Conservation (phyloP, 2,113 vertebrate genomes). For the Psophia crepitans region DNA sequence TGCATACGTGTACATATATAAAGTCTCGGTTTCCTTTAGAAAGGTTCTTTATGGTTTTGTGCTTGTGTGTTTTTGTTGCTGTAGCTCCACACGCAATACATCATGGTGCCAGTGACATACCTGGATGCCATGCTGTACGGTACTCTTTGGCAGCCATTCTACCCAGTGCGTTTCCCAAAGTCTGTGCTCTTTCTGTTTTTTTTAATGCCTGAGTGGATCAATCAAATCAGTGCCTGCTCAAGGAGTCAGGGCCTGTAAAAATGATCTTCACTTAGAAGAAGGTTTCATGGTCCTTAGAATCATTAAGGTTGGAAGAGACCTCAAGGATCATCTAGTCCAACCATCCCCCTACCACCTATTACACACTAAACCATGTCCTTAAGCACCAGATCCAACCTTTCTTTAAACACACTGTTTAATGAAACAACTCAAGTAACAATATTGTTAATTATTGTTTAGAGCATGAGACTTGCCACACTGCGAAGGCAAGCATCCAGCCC, state of each 20-base stretch:
- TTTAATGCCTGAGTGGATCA: neutral
- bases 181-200: neutral
- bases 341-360: too few species aligned
- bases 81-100: neutral
- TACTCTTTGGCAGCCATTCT: neutral
- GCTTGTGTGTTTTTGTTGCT: neutral
- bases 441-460: neutral
- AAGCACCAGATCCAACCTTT: too few species aligned
- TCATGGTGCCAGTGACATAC: rapidly evolving
- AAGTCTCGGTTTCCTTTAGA: neutral
- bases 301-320: too few species aligned
- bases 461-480: neutral
- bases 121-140: rapidly evolving
- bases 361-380: too few species aligned
- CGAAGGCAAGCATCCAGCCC: neutral
- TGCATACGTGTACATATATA: rapidly evolving
- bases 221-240: neutral
- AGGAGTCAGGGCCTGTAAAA: neutral
- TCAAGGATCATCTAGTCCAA: too few species aligned
- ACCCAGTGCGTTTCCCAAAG: too few species aligned
- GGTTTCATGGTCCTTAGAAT: neutral
- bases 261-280: neutral
- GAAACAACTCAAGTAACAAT: neutral
- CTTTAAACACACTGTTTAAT: too few species aligned
- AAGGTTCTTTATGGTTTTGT: too few species aligned